These are phyloP conservation scores for Phataginus tetradactyla DNA, from an alignment of 2,797 vertebrate species.

Conservation along the genomic window DNA sequence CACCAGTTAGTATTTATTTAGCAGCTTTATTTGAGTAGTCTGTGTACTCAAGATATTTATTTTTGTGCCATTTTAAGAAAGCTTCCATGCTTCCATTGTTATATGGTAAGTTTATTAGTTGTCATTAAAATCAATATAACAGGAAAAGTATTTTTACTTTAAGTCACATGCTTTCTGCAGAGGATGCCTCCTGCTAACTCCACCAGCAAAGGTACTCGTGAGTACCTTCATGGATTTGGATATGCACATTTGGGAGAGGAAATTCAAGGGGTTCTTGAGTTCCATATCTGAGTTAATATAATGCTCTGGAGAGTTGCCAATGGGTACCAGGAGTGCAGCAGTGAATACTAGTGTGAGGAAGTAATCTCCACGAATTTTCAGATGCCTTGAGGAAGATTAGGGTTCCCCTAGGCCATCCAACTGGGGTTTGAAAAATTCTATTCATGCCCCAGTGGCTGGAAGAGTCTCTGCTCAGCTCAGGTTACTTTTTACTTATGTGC, in stretches of 20 bases:
- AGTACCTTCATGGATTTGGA: not conserved
- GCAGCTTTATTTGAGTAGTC: not conserved
- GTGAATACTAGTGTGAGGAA: not conserved
- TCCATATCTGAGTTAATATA: not conserved
- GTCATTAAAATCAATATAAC: not conserved
- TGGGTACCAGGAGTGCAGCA: not conserved
- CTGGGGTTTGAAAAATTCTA: not conserved
- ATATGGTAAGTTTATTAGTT: not conserved
- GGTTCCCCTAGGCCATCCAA: not conserved
- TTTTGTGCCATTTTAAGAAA: not conserved
- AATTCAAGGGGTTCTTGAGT: not conserved
- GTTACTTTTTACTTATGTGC: not conserved
- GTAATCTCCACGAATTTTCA: not conserved
- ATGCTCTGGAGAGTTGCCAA: not conserved
- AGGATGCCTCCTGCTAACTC: not conserved
- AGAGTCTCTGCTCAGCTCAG: not conserved
- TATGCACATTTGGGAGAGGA: not conserved
- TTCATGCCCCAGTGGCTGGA: not conserved
- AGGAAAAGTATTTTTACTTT: slow-evolving; percentile 24
- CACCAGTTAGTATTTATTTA: not conserved
- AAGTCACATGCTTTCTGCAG: not conserved
- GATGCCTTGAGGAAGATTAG: not conserved
- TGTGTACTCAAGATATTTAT: not conserved
- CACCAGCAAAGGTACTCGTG: not conserved
- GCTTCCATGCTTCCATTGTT: not conserved